phyloP scores from a whole-genome alignment of 2,888 invertebrate species.

The Boloria euphrosyne region DNA sequence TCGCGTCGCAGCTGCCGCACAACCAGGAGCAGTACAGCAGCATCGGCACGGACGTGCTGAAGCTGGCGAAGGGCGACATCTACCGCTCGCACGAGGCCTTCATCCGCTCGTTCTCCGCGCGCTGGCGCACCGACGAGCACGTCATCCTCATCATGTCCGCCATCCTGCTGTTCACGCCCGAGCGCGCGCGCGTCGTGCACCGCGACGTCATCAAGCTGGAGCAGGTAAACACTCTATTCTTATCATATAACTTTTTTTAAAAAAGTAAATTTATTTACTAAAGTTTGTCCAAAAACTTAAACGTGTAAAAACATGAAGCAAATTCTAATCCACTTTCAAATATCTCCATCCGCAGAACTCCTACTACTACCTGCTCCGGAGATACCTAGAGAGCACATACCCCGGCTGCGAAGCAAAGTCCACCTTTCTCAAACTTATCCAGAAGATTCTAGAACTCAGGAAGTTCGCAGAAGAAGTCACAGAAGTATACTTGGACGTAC shows the following conservation, averaged over 20 bases:
- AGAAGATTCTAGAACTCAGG: conserved; percentile 94
- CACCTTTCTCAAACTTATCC: conserved; percentile 92
- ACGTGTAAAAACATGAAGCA: too few species aligned
- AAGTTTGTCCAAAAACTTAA: too few species aligned
- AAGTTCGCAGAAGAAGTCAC: conserved; percentile 95
- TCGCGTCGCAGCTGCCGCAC: conserved; percentile 85
- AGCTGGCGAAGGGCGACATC: conserved; percentile 93
- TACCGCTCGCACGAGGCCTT: conserved; percentile 93
- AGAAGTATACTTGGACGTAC: conserved; percentile 94
- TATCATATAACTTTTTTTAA: too few species aligned
- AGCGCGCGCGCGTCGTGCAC: conserved; percentile 90
- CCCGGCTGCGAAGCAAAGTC: conserved; percentile 94
- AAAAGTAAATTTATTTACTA: too few species aligned
- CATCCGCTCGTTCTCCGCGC: conserved; percentile 91
- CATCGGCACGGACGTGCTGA: conserved; percentile 94
- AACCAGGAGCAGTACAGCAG: conserved; percentile 88
- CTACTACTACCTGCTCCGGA: conserved; percentile 92
- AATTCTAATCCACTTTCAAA: neutral
- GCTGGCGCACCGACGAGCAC: conserved; percentile 93
- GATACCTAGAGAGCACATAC: conserved; percentile 92
- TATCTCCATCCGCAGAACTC: conserved; percentile 84
- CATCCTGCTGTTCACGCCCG: conserved; percentile 94
- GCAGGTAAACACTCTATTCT: conserved; percentile 85
- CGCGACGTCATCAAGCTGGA: conserved; percentile 92
- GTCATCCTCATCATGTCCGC: conserved; percentile 95